These are phyloP conservation scores for Peromyscus eremicus DNA, from an alignment of 2,797 vertebrate species.

Conservation along the genomic window DNA sequence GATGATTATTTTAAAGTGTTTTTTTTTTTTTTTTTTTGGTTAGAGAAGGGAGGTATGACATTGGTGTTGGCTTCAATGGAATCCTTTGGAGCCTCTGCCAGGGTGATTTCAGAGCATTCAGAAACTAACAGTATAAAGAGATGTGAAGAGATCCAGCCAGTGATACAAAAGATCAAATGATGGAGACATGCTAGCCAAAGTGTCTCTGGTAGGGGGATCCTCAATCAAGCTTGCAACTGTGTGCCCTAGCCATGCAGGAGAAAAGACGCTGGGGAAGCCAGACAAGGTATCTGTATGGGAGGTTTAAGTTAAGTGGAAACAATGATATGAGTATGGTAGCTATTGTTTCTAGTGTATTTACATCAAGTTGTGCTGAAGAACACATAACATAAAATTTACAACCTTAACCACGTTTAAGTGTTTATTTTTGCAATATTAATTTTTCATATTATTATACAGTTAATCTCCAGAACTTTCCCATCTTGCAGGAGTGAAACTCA, in stretches of 20 bases:
- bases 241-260: background rate
- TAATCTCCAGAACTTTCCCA: background rate
- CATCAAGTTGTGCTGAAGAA: background rate
- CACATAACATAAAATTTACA: background rate
- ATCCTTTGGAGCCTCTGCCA: slow-evolving; percentile 1
- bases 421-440: background rate
- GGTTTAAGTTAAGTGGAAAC: slow-evolving; percentile 31
- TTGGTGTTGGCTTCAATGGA: background rate
- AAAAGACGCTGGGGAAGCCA: background rate
- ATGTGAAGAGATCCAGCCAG: background rate
- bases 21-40: slow-evolving; percentile 77
- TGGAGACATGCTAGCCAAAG: background rate
- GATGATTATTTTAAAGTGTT: slow-evolving; percentile 62
- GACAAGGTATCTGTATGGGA: background rate
- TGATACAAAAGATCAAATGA: slow-evolving; percentile 11
- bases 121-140: slow-evolving; percentile 35
- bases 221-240: background rate
- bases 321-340: background rate
- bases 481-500: background rate
- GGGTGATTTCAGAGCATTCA: slow-evolving; percentile 20
- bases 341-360: background rate
- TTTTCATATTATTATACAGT: background rate
- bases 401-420: background rate
- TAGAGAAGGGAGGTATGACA: slow-evolving; percentile 13
- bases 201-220: background rate